Evolutionary conservation across 1,140 invertebrate genomes (phyloP).

Genomic region (Sminthurides bifidus): DNA sequence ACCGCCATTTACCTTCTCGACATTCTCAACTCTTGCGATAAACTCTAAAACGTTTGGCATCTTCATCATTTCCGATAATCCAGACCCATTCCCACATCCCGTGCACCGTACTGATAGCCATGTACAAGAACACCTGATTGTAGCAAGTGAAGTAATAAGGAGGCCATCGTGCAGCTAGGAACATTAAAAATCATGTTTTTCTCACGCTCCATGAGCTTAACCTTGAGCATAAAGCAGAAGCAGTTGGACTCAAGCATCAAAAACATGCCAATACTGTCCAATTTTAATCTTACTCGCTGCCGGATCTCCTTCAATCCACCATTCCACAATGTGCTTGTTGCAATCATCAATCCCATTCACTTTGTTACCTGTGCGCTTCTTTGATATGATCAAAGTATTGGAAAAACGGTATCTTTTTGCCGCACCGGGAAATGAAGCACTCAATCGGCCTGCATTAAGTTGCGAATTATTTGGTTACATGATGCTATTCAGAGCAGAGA

Average conservation of each 20-base stretch:
- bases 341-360: constrained; percentile 15
- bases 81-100: constrained; percentile 21
- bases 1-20: constrained; percentile 7
- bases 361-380: constrained; percentile 8
- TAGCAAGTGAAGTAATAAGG: constrained; percentile 20
- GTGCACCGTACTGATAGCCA: constrained; percentile 14
- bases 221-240: not conserved
- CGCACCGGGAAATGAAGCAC: constrained; percentile 11
- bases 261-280: not conserved
- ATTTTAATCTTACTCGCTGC: constrained; percentile 2
- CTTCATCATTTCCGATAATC: constrained; percentile 19
- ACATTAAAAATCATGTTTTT: not conserved
- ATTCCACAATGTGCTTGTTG: constrained; percentile 11
- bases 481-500: too few species aligned
- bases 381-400: constrained; percentile 13
- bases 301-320: constrained; percentile 19
- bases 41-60: constrained; percentile 17
- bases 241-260: not conserved
- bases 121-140: constrained; percentile 17
- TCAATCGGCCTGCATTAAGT: constrained; percentile 6
- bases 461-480: not conserved
- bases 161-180: constrained; percentile 15
- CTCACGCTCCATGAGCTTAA: not conserved
- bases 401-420: constrained; percentile 3
- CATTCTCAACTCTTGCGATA: constrained; percentile 1